Evolutionary conservation across 2,888 invertebrate species (phyloP).

Genomic region (Adela reaumurella): DNA sequence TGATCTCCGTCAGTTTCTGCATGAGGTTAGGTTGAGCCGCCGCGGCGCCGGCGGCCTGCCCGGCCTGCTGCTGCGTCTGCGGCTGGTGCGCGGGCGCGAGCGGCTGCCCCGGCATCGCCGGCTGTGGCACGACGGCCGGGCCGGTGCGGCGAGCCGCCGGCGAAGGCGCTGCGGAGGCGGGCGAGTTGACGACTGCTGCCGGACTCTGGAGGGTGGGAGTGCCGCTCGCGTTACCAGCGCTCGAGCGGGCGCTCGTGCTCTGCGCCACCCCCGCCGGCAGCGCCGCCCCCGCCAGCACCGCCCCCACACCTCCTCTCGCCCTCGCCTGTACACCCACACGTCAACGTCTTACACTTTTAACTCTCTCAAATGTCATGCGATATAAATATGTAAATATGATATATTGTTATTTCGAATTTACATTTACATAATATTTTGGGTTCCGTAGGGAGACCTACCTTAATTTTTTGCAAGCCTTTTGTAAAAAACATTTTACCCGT

Average conservation of each 20-base stretch:
- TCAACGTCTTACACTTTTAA: too few species aligned
- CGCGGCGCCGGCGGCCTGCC: slow-evolving; percentile 25
- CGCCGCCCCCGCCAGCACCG: slow-evolving; percentile 21
- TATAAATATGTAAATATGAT: too few species aligned
- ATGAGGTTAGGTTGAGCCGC: slow-evolving; percentile 71
- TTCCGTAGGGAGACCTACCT: too few species aligned
- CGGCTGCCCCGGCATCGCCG: slow-evolving; percentile 28
- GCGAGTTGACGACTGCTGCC: slow-evolving; percentile 22
- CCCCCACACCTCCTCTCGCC: slow-evolving; percentile 39
- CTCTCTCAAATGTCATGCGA: too few species aligned
- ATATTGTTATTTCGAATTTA: too few species aligned
- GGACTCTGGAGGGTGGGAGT: slow-evolving; percentile 33
- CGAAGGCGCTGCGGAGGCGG: slow-evolving; percentile 18
- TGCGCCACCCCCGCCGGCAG: slow-evolving; percentile 33
- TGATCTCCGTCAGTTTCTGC: slow-evolving; percentile 87
- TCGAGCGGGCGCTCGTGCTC: slow-evolving; percentile 61
- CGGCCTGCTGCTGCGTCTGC: slow-evolving; percentile 35
- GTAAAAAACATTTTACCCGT: too few species aligned
- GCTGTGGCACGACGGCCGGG: slow-evolving; percentile 29
- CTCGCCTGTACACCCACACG: slow-evolving; percentile 34
- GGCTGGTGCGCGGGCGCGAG: slow-evolving; percentile 26
- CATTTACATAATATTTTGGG: too few species aligned
- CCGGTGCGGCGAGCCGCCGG: slow-evolving; percentile 42
- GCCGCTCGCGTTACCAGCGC: slow-evolving; percentile 54
- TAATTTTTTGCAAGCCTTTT: too few species aligned